Conservation (phyloP, 1,140 invertebrate genomes). For the Drosophila parvula region DNA sequence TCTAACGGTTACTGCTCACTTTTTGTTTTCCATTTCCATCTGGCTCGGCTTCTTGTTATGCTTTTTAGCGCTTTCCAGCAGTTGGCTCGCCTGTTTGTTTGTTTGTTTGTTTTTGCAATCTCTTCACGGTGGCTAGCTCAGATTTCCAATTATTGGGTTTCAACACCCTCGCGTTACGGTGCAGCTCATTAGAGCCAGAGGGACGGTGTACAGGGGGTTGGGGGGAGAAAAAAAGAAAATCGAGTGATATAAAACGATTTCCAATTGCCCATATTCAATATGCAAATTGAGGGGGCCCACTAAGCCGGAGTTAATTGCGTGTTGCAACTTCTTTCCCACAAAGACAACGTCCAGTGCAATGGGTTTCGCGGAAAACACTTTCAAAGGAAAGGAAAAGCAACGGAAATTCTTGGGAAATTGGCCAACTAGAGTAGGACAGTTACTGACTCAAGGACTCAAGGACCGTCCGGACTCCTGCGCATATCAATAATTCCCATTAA, state of each 20-base stretch:
- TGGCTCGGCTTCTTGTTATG: slow-evolving; percentile 18
- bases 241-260: slow-evolving; percentile 13
- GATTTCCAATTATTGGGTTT: slow-evolving; percentile 68
- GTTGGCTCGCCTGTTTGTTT: background rate
- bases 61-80: slow-evolving; percentile 13
- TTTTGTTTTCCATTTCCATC: slow-evolving; percentile 39
- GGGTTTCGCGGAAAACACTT: slow-evolving; percentile 61
- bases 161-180: slow-evolving; percentile 20
- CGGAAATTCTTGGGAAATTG: slow-evolving; percentile 37
- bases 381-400: slow-evolving; percentile 34
- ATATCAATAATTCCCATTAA: slow-evolving; percentile 56
- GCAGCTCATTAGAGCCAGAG: slow-evolving; percentile 55
- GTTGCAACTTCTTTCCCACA: slow-evolving; percentile 32
- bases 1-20: slow-evolving; percentile 47
- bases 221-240: background rate
- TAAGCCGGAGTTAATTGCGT: slow-evolving; percentile 42
- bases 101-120: slow-evolving; percentile 50
- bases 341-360: slow-evolving; percentile 32
- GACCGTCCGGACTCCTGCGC: slow-evolving; percentile 2
- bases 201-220: slow-evolving; percentile 3
- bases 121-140: slow-evolving; percentile 55
- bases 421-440: slow-evolving; percentile 48
- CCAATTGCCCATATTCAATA: slow-evolving; percentile 33
- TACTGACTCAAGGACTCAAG: slow-evolving; percentile 34
- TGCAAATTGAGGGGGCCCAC: slow-evolving; percentile 36